Evolutionary conservation across 2,797 vertebrate genomes (phyloP).

Genomic region (Percopsis omiscomaycus): DNA sequence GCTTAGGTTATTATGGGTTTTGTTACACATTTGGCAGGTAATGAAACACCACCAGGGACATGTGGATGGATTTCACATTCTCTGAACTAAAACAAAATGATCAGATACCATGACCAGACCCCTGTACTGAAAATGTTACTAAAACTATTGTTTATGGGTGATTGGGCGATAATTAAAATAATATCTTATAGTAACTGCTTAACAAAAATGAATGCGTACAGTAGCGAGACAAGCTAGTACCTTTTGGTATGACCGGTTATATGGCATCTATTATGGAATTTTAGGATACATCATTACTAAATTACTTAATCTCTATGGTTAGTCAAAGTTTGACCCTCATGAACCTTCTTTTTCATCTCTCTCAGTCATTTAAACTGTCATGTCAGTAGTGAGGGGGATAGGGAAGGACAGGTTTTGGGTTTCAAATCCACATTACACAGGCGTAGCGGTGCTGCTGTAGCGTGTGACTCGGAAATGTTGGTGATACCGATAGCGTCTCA

Average conservation of each 20-base stretch:
- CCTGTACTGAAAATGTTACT: not conserved
- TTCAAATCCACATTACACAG: not conserved
- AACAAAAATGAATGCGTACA: not conserved
- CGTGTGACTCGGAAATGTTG: not conserved
- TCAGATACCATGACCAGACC: not conserved
- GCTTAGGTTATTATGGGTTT: not conserved
- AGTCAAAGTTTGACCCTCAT: no score
- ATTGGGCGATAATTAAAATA: not conserved
- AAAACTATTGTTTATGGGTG: not conserved
- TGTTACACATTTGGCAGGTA: not conserved
- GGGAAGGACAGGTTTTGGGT: not conserved
- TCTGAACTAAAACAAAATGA: no score
- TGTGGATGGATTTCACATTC: not conserved
- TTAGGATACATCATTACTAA: no score
- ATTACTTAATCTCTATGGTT: no score
- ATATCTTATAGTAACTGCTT: no score
- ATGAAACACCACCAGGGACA: not conserved
- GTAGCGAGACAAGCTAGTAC: not conserved
- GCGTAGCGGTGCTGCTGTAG: not conserved
- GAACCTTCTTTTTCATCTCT: no score
- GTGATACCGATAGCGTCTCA: slow-evolving; percentile 13
- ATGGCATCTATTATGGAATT: no score
- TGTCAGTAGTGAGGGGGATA: not conserved
- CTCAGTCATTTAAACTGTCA: no score
- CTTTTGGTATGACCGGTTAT: not conserved